phyloP scores from a whole-genome alignment of 2,797 vertebrate species.

The Amphiprion clarkii region DNA sequence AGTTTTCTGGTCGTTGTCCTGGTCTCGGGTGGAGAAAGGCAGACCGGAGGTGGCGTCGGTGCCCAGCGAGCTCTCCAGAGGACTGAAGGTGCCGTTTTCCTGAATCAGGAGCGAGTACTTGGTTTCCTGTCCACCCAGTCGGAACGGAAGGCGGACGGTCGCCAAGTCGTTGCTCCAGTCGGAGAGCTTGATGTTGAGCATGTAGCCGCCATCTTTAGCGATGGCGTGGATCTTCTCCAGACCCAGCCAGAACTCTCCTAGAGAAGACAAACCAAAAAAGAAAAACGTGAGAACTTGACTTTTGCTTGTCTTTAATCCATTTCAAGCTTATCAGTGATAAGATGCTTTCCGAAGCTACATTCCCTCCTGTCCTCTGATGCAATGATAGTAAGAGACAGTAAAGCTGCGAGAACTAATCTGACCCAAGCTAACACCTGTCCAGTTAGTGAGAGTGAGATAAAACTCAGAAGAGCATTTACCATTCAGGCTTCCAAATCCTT shows the following conservation, averaged over 20 bases:
- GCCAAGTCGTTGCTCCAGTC: constrained; percentile 91
- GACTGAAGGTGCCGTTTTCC: constrained; percentile 74
- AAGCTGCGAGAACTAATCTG: constrained; percentile 34
- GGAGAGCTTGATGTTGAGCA: constrained; percentile 88
- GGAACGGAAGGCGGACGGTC: constrained; percentile 85
- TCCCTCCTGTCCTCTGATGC: background rate
- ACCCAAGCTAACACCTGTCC: constrained; percentile 15
- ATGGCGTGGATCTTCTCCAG: constrained; percentile 91
- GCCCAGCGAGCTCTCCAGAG: constrained; percentile 87
- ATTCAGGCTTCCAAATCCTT: constrained; percentile 91
- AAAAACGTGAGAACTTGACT: constrained; percentile 6
- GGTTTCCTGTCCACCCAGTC: constrained; percentile 87
- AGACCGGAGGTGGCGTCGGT: constrained; percentile 82
- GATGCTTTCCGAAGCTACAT: constrained; percentile 20
- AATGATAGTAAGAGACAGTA: constrained; percentile 11
- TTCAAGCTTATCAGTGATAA: constrained; percentile 28
- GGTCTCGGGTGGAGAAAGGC: constrained; percentile 94
- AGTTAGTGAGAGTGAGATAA: constrained; percentile 41
- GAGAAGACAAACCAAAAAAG: constrained; percentile 23
- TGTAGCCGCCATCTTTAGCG: constrained; percentile 81
- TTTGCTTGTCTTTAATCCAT: constrained; percentile 3
- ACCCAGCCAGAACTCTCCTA: constrained; percentile 97
- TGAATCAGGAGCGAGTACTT: constrained; percentile 90
- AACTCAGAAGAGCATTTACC: constrained; percentile 83
- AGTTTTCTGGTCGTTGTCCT: constrained; percentile 90